Evolutionary conservation across 2,113 vertebrate species (phyloP).

Genomic region (Tor tambroides): DNA sequence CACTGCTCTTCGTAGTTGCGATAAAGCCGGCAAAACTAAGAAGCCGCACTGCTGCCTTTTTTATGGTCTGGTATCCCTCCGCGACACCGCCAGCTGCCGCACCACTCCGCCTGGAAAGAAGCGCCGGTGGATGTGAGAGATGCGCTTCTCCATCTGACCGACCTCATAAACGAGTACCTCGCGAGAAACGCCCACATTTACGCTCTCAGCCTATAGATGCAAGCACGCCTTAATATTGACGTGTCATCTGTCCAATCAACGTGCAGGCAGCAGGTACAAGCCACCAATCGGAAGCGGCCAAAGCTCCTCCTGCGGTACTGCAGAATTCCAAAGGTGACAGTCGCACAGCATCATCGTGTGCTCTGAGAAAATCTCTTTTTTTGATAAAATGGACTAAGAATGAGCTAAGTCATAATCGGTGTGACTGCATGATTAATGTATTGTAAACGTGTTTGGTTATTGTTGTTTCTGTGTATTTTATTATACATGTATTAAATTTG

Average conservation of each 20-base stretch:
- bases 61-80: conserved; percentile 67
- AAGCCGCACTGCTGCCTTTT: conserved; percentile 66
- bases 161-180: conserved; percentile 47
- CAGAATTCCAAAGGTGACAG: conserved; percentile 74
- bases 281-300: conserved; percentile 66
- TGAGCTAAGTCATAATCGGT: conserved; percentile 57
- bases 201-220: conserved; percentile 63
- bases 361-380: conserved; percentile 64
- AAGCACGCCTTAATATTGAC: conserved; percentile 57
- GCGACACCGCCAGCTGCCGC: conserved; percentile 68
- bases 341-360: conserved; percentile 63
- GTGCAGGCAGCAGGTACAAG: neutral
- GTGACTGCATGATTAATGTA: conserved; percentile 11
- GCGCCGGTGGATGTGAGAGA: conserved; percentile 63
- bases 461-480: neutral
- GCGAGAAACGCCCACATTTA: conserved; percentile 51
- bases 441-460: conserved; percentile 30
- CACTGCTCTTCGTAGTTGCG: conserved; percentile 68
- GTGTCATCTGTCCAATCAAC: conserved; percentile 59
- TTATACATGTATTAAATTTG: neutral
- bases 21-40: conserved; percentile 72
- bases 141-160: conserved; percentile 47
- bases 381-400: conserved; percentile 66
- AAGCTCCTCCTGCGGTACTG: conserved; percentile 79
- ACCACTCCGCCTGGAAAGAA: conserved; percentile 70